Conservation (phyloP, 2,888 invertebrate species). For the Agrotis segetum region DNA sequence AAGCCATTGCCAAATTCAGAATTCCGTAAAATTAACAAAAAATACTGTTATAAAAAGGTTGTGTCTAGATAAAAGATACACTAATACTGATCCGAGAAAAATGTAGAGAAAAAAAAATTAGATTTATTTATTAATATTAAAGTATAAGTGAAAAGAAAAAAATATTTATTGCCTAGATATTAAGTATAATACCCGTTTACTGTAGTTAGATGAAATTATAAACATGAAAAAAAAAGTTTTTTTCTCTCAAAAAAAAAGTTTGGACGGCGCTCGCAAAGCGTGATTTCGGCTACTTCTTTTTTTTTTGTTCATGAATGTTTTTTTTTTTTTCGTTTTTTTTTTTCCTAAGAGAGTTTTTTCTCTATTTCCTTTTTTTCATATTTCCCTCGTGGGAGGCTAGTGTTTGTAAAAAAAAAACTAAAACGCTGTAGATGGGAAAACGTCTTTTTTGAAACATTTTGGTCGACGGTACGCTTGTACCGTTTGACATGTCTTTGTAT, state of each 20-base stretch:
- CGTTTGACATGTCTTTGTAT: conserved; percentile 85
- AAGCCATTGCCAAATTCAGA: conserved; percentile 86
- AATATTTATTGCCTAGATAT: conserved; percentile 88
- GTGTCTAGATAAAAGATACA: conserved; percentile 89
- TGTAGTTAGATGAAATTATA: conserved; percentile 80
- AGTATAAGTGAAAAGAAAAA: conserved; percentile 86
- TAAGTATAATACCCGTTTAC: conserved; percentile 88
- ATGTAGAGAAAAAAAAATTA: conserved; percentile 82
- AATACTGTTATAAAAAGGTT: conserved; percentile 88
- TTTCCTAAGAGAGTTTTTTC: conserved; percentile 64
- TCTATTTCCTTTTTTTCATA: conserved; percentile 63
- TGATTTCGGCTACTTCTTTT: conserved; percentile 62
- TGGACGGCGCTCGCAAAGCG: conserved; percentile 64
- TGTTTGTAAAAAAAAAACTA: conserved; percentile 68
- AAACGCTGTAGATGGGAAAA: conserved; percentile 65
- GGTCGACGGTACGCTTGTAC: conserved; percentile 71
- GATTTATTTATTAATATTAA: conserved; percentile 87
- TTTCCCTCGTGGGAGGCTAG: conserved; percentile 68
- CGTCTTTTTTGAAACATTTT: conserved; percentile 89
- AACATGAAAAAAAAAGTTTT: conserved; percentile 61
- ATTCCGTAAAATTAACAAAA: conserved; percentile 76
- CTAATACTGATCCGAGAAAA: conserved; percentile 77
- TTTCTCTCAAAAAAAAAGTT: conserved; percentile 66
- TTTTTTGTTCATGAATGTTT: conserved; percentile 29
- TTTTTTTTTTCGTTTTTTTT: conserved; percentile 20